Percentiles rank a stretch among this genome's conserved stretches.
These are phyloP conservation scores for Drosophila lacteicornis DNA, from an alignment of 1,140 invertebrate species.

Conservation along the genomic window DNA sequence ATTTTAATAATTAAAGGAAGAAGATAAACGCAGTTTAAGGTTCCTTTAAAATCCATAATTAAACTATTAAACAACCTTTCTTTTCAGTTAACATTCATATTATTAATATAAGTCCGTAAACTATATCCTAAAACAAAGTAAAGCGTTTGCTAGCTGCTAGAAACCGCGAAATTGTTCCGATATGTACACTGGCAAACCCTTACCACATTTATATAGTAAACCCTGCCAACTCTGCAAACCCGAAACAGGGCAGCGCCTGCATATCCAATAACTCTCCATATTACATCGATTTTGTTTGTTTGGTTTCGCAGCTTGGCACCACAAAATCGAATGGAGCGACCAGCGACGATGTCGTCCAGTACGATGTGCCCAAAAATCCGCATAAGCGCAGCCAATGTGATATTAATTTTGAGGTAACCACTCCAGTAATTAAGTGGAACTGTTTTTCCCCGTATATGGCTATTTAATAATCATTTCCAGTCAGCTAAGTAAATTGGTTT, in stretches of 20 bases:
- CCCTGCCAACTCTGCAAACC: background rate
- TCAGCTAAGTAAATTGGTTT: slow-evolving; percentile 37
- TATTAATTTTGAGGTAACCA: slow-evolving; percentile 80
- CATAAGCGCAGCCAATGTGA: slow-evolving; percentile 74
- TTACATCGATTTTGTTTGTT: slow-evolving; percentile 8
- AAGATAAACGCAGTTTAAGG: no score
- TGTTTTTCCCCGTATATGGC: slow-evolving; percentile 16
- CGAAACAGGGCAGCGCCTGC: background rate
- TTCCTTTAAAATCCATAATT: no score
- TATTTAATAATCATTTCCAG: slow-evolving; percentile 33
- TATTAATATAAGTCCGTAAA: background rate
- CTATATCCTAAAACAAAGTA: background rate
- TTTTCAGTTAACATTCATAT: background rate
- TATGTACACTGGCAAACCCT: background rate
- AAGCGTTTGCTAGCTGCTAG: background rate
- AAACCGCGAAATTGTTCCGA: background rate
- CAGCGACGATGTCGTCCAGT: slow-evolving; percentile 63
- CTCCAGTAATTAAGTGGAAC: slow-evolving; percentile 46
- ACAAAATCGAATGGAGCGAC: slow-evolving; percentile 30
- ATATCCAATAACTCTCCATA: background rate
- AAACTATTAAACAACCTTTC: no score
- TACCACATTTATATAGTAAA: background rate
- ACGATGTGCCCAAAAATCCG: slow-evolving; percentile 76
- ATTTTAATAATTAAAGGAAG: no score
- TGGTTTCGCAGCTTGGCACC: slow-evolving; percentile 53